Conservation (phyloP, 2,888 invertebrate species). For the Drosophila ustulata region DNA sequence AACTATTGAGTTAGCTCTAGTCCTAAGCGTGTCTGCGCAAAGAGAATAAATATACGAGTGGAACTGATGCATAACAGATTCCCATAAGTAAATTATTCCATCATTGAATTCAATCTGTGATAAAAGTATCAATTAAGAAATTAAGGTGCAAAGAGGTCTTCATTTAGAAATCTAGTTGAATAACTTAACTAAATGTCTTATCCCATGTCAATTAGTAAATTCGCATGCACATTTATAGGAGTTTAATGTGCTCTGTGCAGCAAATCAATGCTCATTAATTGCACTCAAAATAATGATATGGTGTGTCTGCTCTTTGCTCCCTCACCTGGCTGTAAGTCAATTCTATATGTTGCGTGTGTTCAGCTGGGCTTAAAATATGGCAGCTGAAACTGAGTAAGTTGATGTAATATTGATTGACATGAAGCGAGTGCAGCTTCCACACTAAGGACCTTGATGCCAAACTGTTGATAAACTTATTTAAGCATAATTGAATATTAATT, state of each 20-base stretch:
- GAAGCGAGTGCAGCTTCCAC: slow-evolving; percentile 9
- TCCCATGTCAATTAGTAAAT: not conserved
- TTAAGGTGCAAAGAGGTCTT: not conserved
- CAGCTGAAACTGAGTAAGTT: not conserved
- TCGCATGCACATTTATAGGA: not conserved
- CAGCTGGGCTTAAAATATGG: not conserved
- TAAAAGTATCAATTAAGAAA: not conserved
- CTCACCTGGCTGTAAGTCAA: not conserved
- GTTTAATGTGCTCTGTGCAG: not conserved
- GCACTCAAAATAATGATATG: slow-evolving; percentile 17
- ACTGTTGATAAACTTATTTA: slow-evolving; percentile 47
- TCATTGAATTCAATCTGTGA: not conserved
- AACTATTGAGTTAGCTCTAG: not conserved
- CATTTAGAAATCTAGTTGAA: not conserved
- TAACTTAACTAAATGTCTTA: not conserved
- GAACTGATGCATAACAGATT: not conserved
- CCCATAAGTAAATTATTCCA: not conserved
- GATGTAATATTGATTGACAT: slow-evolving; percentile 34
- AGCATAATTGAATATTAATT: slow-evolving; percentile 75
- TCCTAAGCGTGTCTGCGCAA: not conserved
- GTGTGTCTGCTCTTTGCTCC: not conserved
- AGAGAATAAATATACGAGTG: not conserved
- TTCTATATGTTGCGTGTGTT: not conserved
- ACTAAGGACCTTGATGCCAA: slow-evolving; percentile 5
- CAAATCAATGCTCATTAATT: slow-evolving; percentile 7